Evolutionary conservation across 2,888 invertebrate genomes (phyloP), one percentile per base, ranked within the genome.

Genomic region (Cylloceria caligata): DNA sequence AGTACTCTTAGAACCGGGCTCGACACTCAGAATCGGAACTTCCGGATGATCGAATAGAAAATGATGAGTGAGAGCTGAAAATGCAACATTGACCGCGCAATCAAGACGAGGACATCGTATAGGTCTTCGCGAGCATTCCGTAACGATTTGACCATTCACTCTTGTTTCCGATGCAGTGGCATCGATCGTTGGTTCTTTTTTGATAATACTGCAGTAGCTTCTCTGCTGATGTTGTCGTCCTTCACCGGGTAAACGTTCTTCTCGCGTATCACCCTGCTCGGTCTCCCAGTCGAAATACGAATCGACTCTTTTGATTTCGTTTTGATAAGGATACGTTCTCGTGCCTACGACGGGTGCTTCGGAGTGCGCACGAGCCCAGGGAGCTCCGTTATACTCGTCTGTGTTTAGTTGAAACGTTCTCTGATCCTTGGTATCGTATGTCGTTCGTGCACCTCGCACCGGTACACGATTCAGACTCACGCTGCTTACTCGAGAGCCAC

Each of bases 21-120:
- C 90, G 34, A 92, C 88, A 52, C 87, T 88, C 13, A 92, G 80
- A 9, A 92, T 88, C 24, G 93, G 93, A 0, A 94, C 90, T 88
- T 94, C 94, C 1, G 94, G 93, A 87, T 95, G 95, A 86, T 95
- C 95, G 86, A 94, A 94, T 77, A 93, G 91, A 83, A 95, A 95
- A 88, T 95, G 95, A 57, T 93, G 92, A 16, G 93, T 92, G 3
- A 95, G 88, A 0, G 94, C 93, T 36, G 94, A 93, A 60, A 94
- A 92, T 0, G 94, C 94, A 4, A 95, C 93, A 75, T 93, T 94
- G 81, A 94, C 94, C 4, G 92, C 91, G 85, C 95, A 95, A 21
- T 93, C 91, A 2, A 93, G 86, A 80, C 94, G 93, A 0, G 95
- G 95, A 85, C 95, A 95, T 55, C 92, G 91, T 49, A 94, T 91